Evolutionary conservation across 2,888 invertebrate genomes (phyloP).

Genomic region (Cenopis cana): DNA sequence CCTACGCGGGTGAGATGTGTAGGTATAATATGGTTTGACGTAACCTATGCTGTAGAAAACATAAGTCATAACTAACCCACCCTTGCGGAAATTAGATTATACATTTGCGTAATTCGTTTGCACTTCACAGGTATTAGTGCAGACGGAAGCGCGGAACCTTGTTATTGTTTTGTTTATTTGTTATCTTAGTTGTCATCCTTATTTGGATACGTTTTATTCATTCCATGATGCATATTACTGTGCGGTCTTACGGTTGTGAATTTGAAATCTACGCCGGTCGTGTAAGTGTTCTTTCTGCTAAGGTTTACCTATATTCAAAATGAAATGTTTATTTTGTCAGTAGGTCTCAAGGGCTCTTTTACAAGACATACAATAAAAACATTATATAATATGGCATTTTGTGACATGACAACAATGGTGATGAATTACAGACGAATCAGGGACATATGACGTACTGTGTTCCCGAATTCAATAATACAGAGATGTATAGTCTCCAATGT

Average conservation of each 20-base stretch:
- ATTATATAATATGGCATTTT: too few species aligned
- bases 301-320: neutral
- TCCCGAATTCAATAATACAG: too few species aligned
- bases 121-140: slow-evolving; percentile 8
- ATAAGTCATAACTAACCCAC: neutral
- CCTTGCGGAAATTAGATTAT: slow-evolving; percentile 25
- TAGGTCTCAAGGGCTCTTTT: too few species aligned
- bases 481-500: too few species aligned
- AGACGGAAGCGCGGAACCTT: neutral
- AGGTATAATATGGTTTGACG: neutral
- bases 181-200: neutral
- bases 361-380: too few species aligned
- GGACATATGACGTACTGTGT: too few species aligned
- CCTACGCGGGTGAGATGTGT: too few species aligned
- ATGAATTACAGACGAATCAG: too few species aligned
- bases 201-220: neutral
- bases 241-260: slow-evolving; percentile 29
- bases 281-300: neutral
- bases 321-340: too few species aligned
- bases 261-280: neutral
- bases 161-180: neutral
- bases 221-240: slow-evolving; percentile 20
- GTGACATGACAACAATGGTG: too few species aligned
- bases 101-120: slow-evolving; percentile 15
- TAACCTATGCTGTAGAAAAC: slow-evolving; percentile 9